Conservation (phyloP, 2,113 vertebrate species). For the Ictidomys tridecemlineatus region DNA sequence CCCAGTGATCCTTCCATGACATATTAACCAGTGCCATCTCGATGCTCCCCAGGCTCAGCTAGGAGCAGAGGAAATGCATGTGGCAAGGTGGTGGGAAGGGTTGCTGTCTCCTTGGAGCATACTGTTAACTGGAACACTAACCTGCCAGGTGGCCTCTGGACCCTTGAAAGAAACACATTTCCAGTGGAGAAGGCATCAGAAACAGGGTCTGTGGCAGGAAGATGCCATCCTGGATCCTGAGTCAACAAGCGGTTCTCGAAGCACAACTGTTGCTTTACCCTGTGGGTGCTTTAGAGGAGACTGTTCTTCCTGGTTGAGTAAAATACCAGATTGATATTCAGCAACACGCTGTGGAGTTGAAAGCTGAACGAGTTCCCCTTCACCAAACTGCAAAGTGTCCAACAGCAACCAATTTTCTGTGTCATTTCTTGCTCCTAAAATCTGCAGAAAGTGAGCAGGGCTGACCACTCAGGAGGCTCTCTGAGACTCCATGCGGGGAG, state of each 20-base stretch:
- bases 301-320: not conserved
- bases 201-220: not conserved
- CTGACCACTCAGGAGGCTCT: no score
- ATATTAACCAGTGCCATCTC: not conserved
- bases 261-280: slow-evolving; percentile 32
- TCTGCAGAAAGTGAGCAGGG: no score
- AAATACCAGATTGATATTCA: no score
- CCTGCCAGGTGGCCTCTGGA: not conserved
- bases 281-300: not conserved
- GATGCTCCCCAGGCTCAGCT: no score
- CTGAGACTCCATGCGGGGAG: rapidly evolving
- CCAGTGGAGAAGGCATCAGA: not conserved
- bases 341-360: no score
- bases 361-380: no score
- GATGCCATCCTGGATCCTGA: not conserved
- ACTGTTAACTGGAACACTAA: not conserved
- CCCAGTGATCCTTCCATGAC: rapidly evolving
- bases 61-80: not conserved
- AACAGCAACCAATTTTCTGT: no score
- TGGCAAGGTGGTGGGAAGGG: rapidly evolving
- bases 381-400: no score
- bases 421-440: no score
- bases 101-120: not conserved
- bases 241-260: not conserved
- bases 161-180: not conserved